These are phyloP conservation scores for Arion vulgaris DNA, from an alignment of 1,140 invertebrate species.

Conservation along the genomic window DNA sequence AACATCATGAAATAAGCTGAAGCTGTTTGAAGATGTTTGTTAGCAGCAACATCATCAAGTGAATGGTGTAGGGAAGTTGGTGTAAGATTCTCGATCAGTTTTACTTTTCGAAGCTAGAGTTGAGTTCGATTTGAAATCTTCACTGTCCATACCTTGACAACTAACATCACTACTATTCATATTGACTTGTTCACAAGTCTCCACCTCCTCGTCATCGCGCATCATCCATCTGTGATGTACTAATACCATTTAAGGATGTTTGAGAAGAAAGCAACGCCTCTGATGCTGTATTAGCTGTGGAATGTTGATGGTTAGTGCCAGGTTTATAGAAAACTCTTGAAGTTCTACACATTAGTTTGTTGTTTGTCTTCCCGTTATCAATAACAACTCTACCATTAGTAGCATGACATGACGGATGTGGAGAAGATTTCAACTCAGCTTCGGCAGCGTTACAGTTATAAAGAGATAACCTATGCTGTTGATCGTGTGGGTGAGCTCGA, in stretches of 20 bases:
- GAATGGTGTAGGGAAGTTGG: conserved; percentile 25
- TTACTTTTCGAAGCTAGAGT: conserved; percentile 12
- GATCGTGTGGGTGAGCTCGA: background rate
- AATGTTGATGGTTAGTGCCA: background rate
- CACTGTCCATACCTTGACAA: conserved; percentile 35
- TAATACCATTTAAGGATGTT: no score
- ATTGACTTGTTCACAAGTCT: background rate
- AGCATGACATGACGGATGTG: no score
- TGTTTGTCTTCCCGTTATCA: background rate
- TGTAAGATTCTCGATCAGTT: conserved; percentile 26
- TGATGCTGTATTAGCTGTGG: background rate
- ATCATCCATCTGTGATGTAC: conserved; percentile 10
- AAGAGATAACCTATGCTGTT: background rate
- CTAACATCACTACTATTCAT: conserved; percentile 35
- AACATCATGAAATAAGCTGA: no score
- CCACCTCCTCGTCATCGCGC: background rate
- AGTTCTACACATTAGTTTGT: background rate
- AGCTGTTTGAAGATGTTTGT: no score
- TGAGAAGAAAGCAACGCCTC: background rate
- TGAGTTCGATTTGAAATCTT: background rate
- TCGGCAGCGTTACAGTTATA: background rate
- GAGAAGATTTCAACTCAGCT: no score
- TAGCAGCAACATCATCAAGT: no score
- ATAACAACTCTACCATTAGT: background rate
- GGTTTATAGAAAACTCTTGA: conserved; percentile 23